phyloP scores from a whole-genome alignment of 2,797 vertebrate genomes.

The Sebastes miniatus region DNA sequence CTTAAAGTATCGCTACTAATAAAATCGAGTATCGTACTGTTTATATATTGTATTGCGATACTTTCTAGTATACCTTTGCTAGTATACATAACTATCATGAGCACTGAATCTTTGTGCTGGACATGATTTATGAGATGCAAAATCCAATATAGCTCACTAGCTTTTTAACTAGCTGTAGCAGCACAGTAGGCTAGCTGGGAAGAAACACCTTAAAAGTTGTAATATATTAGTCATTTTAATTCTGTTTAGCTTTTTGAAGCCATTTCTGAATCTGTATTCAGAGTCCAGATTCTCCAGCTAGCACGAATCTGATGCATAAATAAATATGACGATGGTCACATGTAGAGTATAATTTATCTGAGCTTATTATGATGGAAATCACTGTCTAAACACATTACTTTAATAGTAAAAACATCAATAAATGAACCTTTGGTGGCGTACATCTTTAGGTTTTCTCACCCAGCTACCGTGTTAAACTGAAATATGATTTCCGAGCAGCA shows the following conservation, averaged over 20 bases:
- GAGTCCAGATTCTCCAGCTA: not conserved
- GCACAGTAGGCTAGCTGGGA: not conserved
- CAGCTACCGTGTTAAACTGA: not conserved
- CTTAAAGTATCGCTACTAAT: no score
- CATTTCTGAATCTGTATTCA: not conserved
- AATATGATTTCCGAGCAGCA: not conserved
- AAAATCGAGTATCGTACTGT: no score
- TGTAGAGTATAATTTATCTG: not conserved
- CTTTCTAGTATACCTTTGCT: no score
- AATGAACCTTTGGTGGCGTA: not conserved
- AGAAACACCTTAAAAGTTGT: no score
- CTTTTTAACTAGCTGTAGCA: not conserved
- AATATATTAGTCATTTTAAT: not conserved
- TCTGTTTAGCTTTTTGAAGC: no score
- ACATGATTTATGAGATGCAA: no score
- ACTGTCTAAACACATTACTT: not conserved
- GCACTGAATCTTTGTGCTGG: no score
- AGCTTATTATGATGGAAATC: not conserved
- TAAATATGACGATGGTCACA: not conserved
- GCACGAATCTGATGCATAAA: not conserved
- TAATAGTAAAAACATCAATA: not conserved
- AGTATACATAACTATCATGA: no score
- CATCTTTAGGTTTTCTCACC: not conserved
- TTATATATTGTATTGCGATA: no score
- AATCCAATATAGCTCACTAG: not conserved